These are phyloP conservation scores for Danaus chrysippus DNA, from an alignment of 2,888 invertebrate species.

Conservation along the genomic window DNA sequence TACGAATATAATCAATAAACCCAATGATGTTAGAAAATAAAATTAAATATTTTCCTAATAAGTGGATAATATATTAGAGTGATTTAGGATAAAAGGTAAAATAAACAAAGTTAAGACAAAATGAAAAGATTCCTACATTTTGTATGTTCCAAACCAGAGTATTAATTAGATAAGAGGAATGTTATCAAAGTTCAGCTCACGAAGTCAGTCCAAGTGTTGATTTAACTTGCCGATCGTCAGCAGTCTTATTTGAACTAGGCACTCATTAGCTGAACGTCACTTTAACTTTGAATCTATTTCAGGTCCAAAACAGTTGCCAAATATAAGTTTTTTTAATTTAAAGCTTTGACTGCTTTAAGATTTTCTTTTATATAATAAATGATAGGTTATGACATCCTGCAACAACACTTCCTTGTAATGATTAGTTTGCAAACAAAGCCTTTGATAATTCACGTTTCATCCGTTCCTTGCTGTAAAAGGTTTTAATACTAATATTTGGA, in stretches of 20 bases:
- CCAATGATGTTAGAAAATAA: no score
- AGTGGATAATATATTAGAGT: no score
- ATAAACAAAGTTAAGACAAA: constrained; percentile 20
- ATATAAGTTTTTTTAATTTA: neutral
- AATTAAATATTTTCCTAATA: no score
- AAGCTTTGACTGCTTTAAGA: neutral
- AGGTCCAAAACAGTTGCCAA: neutral
- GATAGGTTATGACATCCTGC: no score
- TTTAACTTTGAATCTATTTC: constrained; percentile 12
- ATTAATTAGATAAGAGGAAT: constrained; percentile 59
- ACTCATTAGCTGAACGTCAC: constrained; percentile 37
- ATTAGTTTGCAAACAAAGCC: no score
- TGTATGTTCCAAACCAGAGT: constrained; percentile 35
- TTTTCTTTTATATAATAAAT: no score
- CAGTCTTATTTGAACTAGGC: constrained; percentile 38
- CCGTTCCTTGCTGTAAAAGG: no score
- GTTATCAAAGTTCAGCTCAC: constrained; percentile 48
- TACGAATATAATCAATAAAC: no score
- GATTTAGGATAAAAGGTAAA: no score
- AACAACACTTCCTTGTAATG: no score
- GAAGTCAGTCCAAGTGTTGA: constrained; percentile 44
- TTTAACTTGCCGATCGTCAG: constrained; percentile 33
- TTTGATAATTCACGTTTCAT: no score
- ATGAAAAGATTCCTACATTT: constrained; percentile 34
- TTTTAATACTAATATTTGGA: no score